These are phyloP conservation scores for Anisognathus igniventris DNA, from an alignment of 2,797 vertebrate genomes.

Conservation along the genomic window DNA sequence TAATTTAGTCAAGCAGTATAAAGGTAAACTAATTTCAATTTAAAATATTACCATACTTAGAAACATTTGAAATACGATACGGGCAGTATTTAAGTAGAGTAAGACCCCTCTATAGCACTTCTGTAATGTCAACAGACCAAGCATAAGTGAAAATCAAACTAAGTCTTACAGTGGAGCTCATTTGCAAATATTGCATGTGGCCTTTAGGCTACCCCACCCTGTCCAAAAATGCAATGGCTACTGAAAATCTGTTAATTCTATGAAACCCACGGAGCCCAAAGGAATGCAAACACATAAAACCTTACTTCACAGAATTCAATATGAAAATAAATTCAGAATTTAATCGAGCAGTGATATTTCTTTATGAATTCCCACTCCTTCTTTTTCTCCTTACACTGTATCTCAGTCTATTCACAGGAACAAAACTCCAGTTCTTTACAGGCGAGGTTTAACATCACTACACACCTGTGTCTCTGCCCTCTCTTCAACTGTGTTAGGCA, in stretches of 20 bases:
- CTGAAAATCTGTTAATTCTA: background rate
- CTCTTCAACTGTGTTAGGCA: accelerated
- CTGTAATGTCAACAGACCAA: background rate
- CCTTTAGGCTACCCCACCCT: background rate
- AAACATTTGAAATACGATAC: background rate
- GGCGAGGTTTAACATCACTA: background rate
- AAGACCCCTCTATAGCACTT: background rate
- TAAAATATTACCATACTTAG: background rate
- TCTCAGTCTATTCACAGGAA: background rate
- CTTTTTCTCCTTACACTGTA: background rate
- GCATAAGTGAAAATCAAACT: background rate
- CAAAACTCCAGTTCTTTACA: background rate
- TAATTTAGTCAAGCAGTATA: background rate
- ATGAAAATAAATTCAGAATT: background rate
- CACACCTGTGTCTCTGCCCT: background rate
- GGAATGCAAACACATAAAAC: background rate
- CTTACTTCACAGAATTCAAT: background rate
- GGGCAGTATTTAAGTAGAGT: accelerated
- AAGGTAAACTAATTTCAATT: background rate
- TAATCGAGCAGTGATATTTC: background rate
- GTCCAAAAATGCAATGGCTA: background rate
- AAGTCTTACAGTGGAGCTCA: background rate
- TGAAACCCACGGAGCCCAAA: background rate
- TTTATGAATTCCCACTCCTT: background rate
- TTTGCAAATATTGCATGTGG: background rate